These are phyloP conservation scores for Paedocypris sp. DNA, from an alignment of 2,113 vertebrate species.

Conservation along the genomic window DNA sequence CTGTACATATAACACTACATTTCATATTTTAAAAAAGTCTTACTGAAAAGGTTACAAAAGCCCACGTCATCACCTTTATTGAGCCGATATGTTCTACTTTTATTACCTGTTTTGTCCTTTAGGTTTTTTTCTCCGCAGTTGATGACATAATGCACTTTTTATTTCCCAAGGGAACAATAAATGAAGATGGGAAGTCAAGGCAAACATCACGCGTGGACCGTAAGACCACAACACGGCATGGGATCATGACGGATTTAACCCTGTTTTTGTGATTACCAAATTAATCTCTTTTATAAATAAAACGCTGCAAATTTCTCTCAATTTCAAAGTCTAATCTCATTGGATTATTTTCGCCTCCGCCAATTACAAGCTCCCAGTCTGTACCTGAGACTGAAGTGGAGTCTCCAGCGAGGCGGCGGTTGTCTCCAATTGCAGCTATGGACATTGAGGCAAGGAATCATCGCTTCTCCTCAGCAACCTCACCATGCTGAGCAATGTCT, in stretches of 20 bases:
- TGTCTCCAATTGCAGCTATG: slow-evolving; percentile 73
- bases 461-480: slow-evolving; percentile 46
- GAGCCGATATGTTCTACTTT: no score
- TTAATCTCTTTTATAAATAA: neutral
- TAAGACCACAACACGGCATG: neutral
- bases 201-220: neutral
- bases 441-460: slow-evolving; percentile 62
- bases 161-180: neutral
- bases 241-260: neutral
- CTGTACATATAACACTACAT: no score
- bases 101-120: neutral
- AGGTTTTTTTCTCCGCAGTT: neutral
- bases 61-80: no score
- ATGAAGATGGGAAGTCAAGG: neutral
- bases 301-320: no score
- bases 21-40: no score
- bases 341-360: no score
- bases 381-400: neutral
- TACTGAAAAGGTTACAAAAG: no score
- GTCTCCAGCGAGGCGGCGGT: slow-evolving; percentile 17
- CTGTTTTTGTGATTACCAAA: neutral
- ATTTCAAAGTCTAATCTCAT: no score
- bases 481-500: slow-evolving; percentile 63
- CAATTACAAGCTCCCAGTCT: no score
- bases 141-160: neutral